Percentiles rank a stretch among this genome's conserved stretches.
phyloP scores from a whole-genome alignment of 1,140 invertebrate genomes.

The Planococcus citri region DNA sequence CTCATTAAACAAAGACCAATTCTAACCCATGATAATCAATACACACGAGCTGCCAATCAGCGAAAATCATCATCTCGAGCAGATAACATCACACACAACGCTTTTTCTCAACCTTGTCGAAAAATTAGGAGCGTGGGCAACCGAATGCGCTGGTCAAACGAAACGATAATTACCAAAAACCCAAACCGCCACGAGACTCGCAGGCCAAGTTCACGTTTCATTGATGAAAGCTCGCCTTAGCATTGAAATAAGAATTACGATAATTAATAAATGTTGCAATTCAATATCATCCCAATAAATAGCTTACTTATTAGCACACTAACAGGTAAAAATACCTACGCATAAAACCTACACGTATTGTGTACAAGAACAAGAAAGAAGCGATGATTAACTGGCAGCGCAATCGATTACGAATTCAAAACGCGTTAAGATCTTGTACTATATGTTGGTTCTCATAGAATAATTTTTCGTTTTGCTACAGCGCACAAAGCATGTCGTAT shows the following conservation, averaged over 20 bases:
- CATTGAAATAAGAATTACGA: background rate
- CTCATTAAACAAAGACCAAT: too few species aligned
- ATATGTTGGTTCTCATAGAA: constrained; percentile 12
- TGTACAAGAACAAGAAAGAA: constrained; percentile 15
- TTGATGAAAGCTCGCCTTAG: background rate
- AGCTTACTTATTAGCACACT: constrained; percentile 18
- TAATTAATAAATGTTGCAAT: constrained; percentile 4
- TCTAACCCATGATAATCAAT: too few species aligned
- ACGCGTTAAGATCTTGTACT: constrained; percentile 16
- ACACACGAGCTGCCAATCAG: too few species aligned
- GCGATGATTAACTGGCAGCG: constrained; percentile 14
- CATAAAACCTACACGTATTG: constrained; percentile 18
- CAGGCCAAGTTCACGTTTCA: too few species aligned
- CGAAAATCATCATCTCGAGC: too few species aligned
- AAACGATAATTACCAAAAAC: too few species aligned
- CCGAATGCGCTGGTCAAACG: too few species aligned
- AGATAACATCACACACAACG: too few species aligned
- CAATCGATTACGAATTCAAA: constrained; percentile 19
- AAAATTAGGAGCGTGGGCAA: too few species aligned
- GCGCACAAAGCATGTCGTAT: background rate
- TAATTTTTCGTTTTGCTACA: constrained; percentile 10
- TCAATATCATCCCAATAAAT: constrained; percentile 16
- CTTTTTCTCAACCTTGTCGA: too few species aligned
- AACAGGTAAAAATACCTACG: constrained; percentile 19
- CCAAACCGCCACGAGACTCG: too few species aligned